phyloP scores from a whole-genome alignment of 2,113 vertebrate genomes.

The Setophaga kirtlandii region DNA sequence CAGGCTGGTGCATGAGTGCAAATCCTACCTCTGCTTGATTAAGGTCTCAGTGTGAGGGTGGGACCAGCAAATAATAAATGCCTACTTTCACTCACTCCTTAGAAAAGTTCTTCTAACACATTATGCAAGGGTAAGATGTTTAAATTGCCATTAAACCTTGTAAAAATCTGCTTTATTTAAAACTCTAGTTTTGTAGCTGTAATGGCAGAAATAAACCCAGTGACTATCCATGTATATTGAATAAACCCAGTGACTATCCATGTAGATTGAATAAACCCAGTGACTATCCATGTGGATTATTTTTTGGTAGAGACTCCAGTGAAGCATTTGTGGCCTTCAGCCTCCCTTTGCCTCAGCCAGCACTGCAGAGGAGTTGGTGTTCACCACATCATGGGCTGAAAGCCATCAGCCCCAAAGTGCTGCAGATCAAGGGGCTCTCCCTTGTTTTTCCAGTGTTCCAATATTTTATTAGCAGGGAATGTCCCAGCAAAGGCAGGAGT shows the following conservation, averaged over 20 bases:
- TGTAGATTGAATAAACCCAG: too few relatives aligned
- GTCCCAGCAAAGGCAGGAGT: too few relatives aligned
- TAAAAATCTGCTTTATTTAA: neutral
- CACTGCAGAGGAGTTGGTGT: neutral
- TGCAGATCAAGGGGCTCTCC: neutral
- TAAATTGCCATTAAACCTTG: neutral
- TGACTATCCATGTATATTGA: neutral
- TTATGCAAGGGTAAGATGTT: neutral
- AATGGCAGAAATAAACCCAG: neutral
- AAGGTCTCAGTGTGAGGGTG: neutral
- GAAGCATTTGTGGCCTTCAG: neutral
- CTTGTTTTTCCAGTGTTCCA: neutral
- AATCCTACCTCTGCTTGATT: neutral
- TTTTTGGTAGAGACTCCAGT: neutral
- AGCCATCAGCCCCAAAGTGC: neutral
- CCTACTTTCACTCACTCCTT: neutral
- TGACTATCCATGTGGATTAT: neutral
- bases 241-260: too few relatives aligned
- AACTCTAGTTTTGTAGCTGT: neutral
- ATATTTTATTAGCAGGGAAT: too few relatives aligned
- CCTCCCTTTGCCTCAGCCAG: neutral
- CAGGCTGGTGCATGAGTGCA: neutral
- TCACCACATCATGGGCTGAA: neutral
- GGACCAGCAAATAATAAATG: neutral
- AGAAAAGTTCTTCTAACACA: neutral